These are phyloP conservation scores for Orthosia gothica DNA, from an alignment of 2,888 invertebrate genomes.

Conservation along the genomic window DNA sequence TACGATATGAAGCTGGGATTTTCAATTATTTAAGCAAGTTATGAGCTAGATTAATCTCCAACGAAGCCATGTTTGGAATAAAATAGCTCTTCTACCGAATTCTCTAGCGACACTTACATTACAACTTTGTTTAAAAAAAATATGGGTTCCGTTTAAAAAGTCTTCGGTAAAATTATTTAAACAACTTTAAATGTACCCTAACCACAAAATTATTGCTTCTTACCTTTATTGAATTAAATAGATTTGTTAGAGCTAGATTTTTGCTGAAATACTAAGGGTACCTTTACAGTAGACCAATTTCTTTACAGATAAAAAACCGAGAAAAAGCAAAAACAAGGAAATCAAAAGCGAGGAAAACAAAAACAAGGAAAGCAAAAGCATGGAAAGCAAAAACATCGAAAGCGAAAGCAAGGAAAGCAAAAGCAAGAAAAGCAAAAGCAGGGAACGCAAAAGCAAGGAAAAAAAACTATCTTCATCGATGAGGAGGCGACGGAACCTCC, in stretches of 20 bases:
- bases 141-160: background rate
- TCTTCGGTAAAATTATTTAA: background rate
- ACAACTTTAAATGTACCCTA: slow-evolving; percentile 84
- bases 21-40: background rate
- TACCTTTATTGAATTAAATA: slow-evolving; percentile 59
- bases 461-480: slow-evolving; percentile 83
- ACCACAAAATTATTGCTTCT: slow-evolving; percentile 34
- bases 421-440: no score
- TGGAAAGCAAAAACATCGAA: no score
- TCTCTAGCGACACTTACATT: background rate
- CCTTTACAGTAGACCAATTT: slow-evolving; percentile 87
- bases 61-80: background rate
- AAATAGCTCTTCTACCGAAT: background rate
- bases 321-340: slow-evolving; percentile 75
- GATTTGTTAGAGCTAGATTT: slow-evolving; percentile 55
- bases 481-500: slow-evolving; percentile 86
- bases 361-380: no score
- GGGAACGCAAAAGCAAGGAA: slow-evolving; percentile 78
- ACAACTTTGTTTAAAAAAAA: background rate
- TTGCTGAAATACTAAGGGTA: slow-evolving; percentile 75
- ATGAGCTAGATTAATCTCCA: background rate
- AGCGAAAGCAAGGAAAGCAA: no score
- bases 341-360: no score
- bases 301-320: slow-evolving; percentile 86
- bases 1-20: no score